Conservation (phyloP, 2,888 invertebrate genomes). For the Dynastes grantii region DNA sequence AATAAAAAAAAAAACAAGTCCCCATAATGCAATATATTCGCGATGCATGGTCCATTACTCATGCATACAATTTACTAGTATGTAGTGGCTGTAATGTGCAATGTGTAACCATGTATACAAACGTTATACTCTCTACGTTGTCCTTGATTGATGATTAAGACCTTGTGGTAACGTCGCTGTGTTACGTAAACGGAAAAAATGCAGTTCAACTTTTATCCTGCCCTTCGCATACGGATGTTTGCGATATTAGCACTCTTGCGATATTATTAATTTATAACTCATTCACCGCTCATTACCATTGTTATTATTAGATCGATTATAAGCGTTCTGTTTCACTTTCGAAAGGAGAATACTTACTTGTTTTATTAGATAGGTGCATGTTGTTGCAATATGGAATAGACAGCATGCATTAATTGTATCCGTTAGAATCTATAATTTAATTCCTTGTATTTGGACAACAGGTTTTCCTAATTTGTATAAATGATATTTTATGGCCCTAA, state of each 20-base stretch:
- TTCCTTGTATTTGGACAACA: too few relatives aligned
- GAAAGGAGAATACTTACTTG: constrained; percentile 24
- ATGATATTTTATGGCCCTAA: too few relatives aligned
- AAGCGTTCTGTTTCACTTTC: constrained; percentile 16
- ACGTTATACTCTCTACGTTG: constrained; percentile 33
- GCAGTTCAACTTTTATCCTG: constrained; percentile 56
- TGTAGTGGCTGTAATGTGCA: too few relatives aligned
- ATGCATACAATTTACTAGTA: too few relatives aligned
- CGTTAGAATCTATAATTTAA: neutral
- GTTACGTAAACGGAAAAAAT: constrained; percentile 56
- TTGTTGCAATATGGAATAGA: constrained; percentile 1
- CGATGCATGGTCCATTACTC: too few relatives aligned
- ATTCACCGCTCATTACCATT: constrained; percentile 31
- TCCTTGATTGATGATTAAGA: constrained; percentile 55
- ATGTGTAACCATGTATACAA: neutral
- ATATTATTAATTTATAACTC: constrained; percentile 41
- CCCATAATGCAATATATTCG: too few relatives aligned
- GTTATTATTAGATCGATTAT: constrained; percentile 34
- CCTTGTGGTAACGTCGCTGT: constrained; percentile 56
- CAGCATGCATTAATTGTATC: neutral
- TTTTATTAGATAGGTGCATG: neutral
- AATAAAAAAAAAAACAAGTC: too few relatives aligned
- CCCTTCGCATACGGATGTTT: constrained; percentile 58
- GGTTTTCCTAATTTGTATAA: too few relatives aligned
- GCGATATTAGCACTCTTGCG: constrained; percentile 41